Percentiles rank a stretch among this genome's conserved stretches.
These are phyloP conservation scores for Passer montanus DNA, from an alignment of 2,113 vertebrate species.

Conservation along the genomic window DNA sequence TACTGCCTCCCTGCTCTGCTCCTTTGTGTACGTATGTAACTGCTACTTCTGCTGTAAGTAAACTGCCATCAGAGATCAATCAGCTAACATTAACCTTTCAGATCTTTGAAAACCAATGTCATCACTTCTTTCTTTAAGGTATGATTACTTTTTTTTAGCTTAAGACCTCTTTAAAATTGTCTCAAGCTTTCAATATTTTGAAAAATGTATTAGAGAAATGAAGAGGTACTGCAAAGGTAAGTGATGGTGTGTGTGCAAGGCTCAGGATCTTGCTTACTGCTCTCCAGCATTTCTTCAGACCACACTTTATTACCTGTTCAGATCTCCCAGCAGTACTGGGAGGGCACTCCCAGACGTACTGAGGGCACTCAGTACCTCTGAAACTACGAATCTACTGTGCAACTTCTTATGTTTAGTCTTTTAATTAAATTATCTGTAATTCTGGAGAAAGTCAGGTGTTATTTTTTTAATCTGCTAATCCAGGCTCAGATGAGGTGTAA, in stretches of 20 bases:
- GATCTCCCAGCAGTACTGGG: not conserved
- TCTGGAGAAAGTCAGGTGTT: not conserved
- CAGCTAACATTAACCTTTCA: not conserved
- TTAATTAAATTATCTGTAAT: not conserved
- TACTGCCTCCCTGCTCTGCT: not conserved
- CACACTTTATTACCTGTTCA: not conserved
- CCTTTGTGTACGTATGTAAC: not conserved
- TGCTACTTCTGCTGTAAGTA: not conserved
- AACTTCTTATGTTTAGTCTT: not conserved
- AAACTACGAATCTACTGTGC: not conserved
- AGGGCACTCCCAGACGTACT: not conserved
- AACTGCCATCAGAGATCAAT: not conserved
- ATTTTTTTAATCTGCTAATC: not conserved
- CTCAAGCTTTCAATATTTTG: not conserved
- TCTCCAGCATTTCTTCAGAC: not conserved
- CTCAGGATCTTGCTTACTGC: not conserved
- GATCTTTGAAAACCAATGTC: not conserved
- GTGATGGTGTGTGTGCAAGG: not conserved
- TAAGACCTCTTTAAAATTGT: not conserved
- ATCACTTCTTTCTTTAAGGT: not conserved
- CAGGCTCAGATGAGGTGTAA: not conserved
- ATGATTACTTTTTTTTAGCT: not conserved
- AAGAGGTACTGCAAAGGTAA: not conserved
- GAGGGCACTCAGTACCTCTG: not conserved
- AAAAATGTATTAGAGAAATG: not conserved